Conservation (phyloP, 2,888 invertebrate genomes). For the Athrips mouffetella region DNA sequence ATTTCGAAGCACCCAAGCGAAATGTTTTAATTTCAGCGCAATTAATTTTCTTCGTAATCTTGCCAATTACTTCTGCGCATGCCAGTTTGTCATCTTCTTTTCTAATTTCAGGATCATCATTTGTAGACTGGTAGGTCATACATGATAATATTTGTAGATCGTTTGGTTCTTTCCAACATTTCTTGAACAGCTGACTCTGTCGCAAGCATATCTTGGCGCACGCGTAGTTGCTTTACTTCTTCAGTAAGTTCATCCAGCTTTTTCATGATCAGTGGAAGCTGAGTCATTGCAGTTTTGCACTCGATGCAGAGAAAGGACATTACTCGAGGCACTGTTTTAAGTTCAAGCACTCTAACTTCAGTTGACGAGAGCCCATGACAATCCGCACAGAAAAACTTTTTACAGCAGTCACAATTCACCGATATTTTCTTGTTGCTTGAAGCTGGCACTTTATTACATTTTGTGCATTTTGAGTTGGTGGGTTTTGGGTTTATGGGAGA, state of each 20-base stretch:
- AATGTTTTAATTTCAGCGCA: not conserved
- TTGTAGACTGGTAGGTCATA: constrained; percentile 6
- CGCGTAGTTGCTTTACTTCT: constrained; percentile 10
- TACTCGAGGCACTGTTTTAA: not conserved
- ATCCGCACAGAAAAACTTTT: not conserved
- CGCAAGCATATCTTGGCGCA: constrained; percentile 11
- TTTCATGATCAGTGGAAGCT: constrained; percentile 12
- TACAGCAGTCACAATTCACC: constrained; percentile 1
- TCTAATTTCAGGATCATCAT: not conserved
- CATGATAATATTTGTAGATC: constrained; percentile 12
- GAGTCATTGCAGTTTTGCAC: constrained; percentile 19
- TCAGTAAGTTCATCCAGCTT: constrained; percentile 11
- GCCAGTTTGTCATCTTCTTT: not conserved
- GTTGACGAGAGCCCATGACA: constrained; percentile 5
- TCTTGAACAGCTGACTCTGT: constrained; percentile 14
- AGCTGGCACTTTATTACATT: not conserved
- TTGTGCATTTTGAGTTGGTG: not conserved
- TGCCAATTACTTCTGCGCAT: not conserved
- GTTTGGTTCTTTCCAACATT: constrained; percentile 3
- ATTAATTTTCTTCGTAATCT: not conserved
- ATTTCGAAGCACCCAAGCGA: not conserved
- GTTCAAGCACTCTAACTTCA: constrained; percentile 1
- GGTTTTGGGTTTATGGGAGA: too few relatives aligned
- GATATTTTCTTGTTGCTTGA: not conserved
- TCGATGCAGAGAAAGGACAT: constrained; percentile 2